Evolutionary conservation across 2,797 vertebrate species (phyloP).

Genomic region (Cyprinella venusta): DNA sequence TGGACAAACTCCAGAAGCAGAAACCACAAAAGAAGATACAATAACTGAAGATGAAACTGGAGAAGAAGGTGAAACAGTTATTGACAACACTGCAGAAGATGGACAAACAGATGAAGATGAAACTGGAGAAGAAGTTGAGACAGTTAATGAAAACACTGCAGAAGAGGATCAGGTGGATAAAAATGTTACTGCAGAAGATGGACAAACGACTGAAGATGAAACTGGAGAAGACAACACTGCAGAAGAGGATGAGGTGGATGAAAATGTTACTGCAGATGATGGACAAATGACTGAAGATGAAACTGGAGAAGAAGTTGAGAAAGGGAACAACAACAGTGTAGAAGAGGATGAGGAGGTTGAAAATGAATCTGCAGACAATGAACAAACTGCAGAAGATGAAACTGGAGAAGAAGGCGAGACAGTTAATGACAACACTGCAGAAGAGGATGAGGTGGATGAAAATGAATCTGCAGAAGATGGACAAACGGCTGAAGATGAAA

Average conservation of each 20-base stretch:
- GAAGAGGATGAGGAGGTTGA: too few relatives aligned
- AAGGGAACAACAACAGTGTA: not conserved
- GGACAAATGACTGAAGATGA: not conserved
- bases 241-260: not conserved
- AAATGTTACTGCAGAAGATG: not conserved
- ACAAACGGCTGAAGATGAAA: not conserved
- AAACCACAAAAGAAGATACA: not conserved
- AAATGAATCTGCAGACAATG: not conserved
- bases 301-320: conserved; percentile 10
- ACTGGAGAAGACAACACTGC: conserved; percentile 30
- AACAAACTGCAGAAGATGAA: not conserved
- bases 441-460: not conserved
- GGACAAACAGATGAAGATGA: not conserved
- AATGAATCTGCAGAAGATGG: not conserved
- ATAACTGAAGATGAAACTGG: not conserved
- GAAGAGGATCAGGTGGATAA: not conserved
- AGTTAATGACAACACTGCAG: not conserved
- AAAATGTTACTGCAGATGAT: not conserved
- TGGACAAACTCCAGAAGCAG: conserved; percentile 14
- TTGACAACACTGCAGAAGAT: not conserved
- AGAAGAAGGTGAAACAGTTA: not conserved
- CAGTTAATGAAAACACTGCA: not conserved
- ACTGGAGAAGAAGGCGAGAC: not conserved
- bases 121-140: not conserved
- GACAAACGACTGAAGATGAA: not conserved